Evolutionary conservation across 2,888 invertebrate species (phyloP), one percentile per base, ranked within the genome.

Genomic region (Pachymerium ferrugineum): DNA sequence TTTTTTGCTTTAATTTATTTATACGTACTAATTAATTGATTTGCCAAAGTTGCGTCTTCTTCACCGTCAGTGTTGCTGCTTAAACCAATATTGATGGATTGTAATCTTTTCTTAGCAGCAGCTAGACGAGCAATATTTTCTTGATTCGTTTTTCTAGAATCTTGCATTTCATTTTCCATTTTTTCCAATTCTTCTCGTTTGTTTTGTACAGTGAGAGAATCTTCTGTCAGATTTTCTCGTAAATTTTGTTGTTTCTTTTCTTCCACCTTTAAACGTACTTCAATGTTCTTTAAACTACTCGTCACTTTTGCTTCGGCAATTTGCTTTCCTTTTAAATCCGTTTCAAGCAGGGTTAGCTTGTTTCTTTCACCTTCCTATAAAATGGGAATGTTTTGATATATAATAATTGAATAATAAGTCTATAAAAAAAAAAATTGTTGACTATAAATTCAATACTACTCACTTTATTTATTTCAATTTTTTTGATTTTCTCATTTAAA

Each of bases 51-150:
- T 35, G 91, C 90, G 79, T 88, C 87, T 75, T 84, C 82, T 0
- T n/a, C n/a, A n/a, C 93, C 93, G 76, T 89, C 88, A 19, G 89
- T 91, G 77, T 89, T 90, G 73, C 91, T 89, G 47, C 90, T 87
- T 78, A 91, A 85, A 10, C 97, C 97, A 33, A 91, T 87, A 79
- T 89, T 91, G 47, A 95, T 88, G 22, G 94, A 94, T 80, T 97
- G 90, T 79, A 90, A 92, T 77, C 88, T 88, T 77, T 88, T 88
- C 83, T 94, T 91, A 0, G 95, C 93, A 35, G 85, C 86, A 8
- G 85, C 85, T 77, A 92, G 86, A 0, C 89, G 89, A 73, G 88
- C 87, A 14, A 86, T 86, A 80, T 93, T 90, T 0, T 82, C 80
- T 73, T 87, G 85, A 79, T 91, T 90, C 5, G 88, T 87, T 25